Base-by-base conservation (phyloP, 1,140 invertebrate genomes). In the Macrocentrus cingulum region DNA sequence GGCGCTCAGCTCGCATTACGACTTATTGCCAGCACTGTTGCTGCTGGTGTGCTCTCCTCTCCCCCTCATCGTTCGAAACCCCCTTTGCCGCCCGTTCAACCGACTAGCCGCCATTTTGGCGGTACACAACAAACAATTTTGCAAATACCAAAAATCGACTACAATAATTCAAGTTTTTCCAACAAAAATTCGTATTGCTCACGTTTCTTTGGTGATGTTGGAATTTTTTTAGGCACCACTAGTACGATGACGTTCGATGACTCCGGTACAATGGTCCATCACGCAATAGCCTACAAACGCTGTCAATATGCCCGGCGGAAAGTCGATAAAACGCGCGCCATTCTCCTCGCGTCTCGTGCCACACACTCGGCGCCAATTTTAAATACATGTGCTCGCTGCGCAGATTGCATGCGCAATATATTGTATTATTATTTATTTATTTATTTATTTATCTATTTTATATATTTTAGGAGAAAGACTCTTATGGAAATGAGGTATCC, bases 401-500 rank as follows among this genome's bases (percentile, higher is more conserved):
- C 23, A 16, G 1, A 3, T 15, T 19, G 22, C 11, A 2, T 22
- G 22, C 7, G 11, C 45, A 20, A 15, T 15, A 18, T 34, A 34
- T 18, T 50, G 9, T 9, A 20, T 11, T 39, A 19, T 36, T 37
- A 16, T 19, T 54, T 8, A 13, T 39, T 29, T 29, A 18, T 49
- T 55, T n/a, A n/a, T n/a, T n/a, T n/a, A n/a, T n/a, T n/a, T n/a
- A n/a, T n/a, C n/a, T n/a, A n/a, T n/a, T 66, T 67, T 66, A 74
- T 64, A 63, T 56, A 55, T 81, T 84, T 8, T 78, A 98, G 95
- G 91, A 95, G 72, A 98, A 96, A 75, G 96, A 99, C 81, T 86
- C 87, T 59, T 99, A 99, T 81, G 95, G 95, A 18, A 99, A 98
- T 82, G 95, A 99, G 83, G 94, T 99, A 37, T 89, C 88, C 39